These are phyloP conservation scores for Notarius lentiginosus DNA, from an alignment of 2,113 vertebrate genomes.

Conservation along the genomic window DNA sequence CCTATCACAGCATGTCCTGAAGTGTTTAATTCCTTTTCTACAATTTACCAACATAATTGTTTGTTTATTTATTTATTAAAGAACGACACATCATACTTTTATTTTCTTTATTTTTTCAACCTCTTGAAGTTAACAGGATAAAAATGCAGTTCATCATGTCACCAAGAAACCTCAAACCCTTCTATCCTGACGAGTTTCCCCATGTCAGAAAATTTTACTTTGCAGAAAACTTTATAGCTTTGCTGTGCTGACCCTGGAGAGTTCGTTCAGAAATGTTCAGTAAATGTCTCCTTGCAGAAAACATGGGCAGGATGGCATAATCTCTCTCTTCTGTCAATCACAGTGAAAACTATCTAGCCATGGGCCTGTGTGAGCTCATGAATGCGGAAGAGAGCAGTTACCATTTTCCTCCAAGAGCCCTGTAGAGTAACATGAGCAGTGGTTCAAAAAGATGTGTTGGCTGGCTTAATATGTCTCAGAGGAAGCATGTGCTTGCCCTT, in stretches of 20 bases:
- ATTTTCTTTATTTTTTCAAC: neutral
- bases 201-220: neutral
- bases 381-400: neutral
- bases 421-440: neutral
- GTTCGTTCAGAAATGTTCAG: neutral
- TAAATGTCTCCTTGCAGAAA: neutral
- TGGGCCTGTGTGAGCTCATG: neutral
- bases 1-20: neutral
- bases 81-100: neutral
- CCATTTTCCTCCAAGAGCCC: neutral
- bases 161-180: neutral
- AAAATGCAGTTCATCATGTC: no score
- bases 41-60: neutral
- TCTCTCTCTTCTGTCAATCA: neutral
- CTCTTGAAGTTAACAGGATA: neutral
- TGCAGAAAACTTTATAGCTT: neutral
- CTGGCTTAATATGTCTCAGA: neutral
- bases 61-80: neutral
- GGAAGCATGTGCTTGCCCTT: neutral
- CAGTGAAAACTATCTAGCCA: neutral
- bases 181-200: neutral
- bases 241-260: neutral
- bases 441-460: slow-evolving; percentile 4
- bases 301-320: neutral
- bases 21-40: neutral